Base-by-base conservation (phyloP, 2,888 invertebrate species). In the Epinotia nisella region DNA sequence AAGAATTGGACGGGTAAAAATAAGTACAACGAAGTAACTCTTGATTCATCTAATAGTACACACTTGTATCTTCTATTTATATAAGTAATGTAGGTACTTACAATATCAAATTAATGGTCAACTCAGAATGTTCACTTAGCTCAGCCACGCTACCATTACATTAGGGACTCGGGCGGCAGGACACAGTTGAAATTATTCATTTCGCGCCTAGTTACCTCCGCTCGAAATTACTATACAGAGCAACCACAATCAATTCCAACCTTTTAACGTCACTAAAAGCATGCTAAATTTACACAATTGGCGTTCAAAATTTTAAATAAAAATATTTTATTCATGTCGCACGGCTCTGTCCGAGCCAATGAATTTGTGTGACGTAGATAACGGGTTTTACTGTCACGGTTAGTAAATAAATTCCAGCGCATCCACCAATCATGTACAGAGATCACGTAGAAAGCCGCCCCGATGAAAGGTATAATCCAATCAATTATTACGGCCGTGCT, bases 401-500 rank as follows among this genome's bases (percentile, higher is more conserved):
- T 87, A 87, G 88, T 88, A 88, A 88, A 90, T 90, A 89, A 88
- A 90, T 87, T 87, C 80, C 74, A 69, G 81, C 83, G 82, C 81
- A 84, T 84, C 79, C 82, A 83, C 85, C 89, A 89, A 90, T 90
- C 90, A 85, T 87, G 90, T 86, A 90, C 86, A 76, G 87, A 84
- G 87, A 90, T 90, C 91, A 91, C 91, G 91, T 91, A 85, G 80
- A 78, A 66, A 70, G 77, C 77, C 81, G 72, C 78, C 79, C 84
- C 86, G 84, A 82, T 89, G 87, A 87, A 89, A 88, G 88, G 88
- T 86, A 89, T 91, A 91, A 92, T 90, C 88, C 90, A 87, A 92
- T 92, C 90, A 91, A 92, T 92, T 92, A 91, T 91, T 86, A 86
- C 87, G 83, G 79, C 80, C 87, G 88, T 86, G 88, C 80, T 83